Base-by-base conservation (phyloP, 2,888 invertebrate species). In the Andrena hattorfiana region DNA sequence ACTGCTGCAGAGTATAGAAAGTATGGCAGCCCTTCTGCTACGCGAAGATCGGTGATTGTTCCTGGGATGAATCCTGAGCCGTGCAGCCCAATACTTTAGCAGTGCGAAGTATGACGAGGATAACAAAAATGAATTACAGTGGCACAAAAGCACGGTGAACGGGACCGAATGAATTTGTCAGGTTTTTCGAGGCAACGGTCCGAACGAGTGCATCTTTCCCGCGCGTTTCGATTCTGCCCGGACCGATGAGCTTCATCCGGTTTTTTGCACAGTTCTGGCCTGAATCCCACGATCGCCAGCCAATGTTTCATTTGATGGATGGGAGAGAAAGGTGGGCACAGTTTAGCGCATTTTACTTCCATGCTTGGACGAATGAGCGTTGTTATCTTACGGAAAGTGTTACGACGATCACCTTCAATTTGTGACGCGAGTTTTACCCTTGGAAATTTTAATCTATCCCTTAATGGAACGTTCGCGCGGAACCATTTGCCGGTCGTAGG, bases 371-470 rank as follows among this genome's bases (percentile, higher is more conserved):
- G 2, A 51, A 51, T 20, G 0, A 42, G 13, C 42, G 42, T 13
- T 42, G 42, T 5, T 42, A 42, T 4, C 42, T 13, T 5, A 4
- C 42, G 42, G 42, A 16, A 42, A 42, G 42, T 42, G 42, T 42
- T 16, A 0, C 42, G 42, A 42, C 42, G 13, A 42, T 35, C 26
- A 30, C 48, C 32, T 48, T 16, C 0, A 66, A 42, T 71, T 83
- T 83, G 42, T 69, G 71, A 32, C 28, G 49, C 51, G 20, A 20
- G 16, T 48, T 30, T 60, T 6, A 6, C 2, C 49, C 48, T 16
- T 8, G 16, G 30, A 80, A 80, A 74, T 81, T 85, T 81, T 84
- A 86, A 84, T 88, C 86, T 85, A 86, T 85, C 74, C 64, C 60
- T 76, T 84, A 84, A 85, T 87, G 20, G 42, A 78, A 73, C 68